Percentiles rank a stretch among this genome's conserved stretches.
These are phyloP conservation scores for Parthenolecanium corni DNA, from an alignment of 2,888 invertebrate genomes.

Conservation along the genomic window DNA sequence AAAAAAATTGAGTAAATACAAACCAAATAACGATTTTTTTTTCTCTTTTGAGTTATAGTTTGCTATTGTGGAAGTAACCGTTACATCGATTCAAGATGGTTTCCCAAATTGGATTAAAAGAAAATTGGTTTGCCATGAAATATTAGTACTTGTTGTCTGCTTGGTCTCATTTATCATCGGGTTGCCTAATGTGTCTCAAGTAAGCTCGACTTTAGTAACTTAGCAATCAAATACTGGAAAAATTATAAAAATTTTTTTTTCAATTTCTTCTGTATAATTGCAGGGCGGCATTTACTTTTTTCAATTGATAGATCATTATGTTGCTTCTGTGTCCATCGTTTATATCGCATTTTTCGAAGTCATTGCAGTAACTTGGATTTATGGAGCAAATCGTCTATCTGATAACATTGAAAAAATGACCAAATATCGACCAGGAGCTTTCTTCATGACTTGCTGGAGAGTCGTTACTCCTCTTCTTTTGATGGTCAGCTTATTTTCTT, in stretches of 20 bases:
- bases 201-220: slow-evolving; percentile 35
- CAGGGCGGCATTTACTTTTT: slow-evolving; percentile 84
- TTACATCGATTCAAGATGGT: slow-evolving; percentile 86
- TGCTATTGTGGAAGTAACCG: slow-evolving; percentile 87
- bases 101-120: slow-evolving; percentile 77
- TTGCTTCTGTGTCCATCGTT: slow-evolving; percentile 83
- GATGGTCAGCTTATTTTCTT: slow-evolving; percentile 43
- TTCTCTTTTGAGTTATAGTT: slow-evolving; percentile 51
- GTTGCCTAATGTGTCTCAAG: slow-evolving; percentile 75
- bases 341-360: slow-evolving; percentile 89
- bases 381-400: slow-evolving; percentile 67
- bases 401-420: slow-evolving; percentile 84
- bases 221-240: not conserved
- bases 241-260: not conserved
- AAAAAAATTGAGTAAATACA: too few relatives aligned
- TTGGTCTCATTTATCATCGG: slow-evolving; percentile 71
- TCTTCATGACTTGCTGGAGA: slow-evolving; percentile 77
- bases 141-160: slow-evolving; percentile 72
- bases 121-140: slow-evolving; percentile 71
- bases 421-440: slow-evolving; percentile 62
- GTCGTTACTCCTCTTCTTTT: slow-evolving; percentile 68
- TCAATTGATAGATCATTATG: slow-evolving; percentile 84
- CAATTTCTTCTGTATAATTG: slow-evolving; percentile 29
- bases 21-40: slow-evolving; percentile 18
- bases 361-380: slow-evolving; percentile 83